A percentile compares a stretch with the other conserved stretches of the same genome.
Evolutionary conservation across 1,140 invertebrate genomes (phyloP).

Genomic region (Lepidotrigona ventralis): DNA sequence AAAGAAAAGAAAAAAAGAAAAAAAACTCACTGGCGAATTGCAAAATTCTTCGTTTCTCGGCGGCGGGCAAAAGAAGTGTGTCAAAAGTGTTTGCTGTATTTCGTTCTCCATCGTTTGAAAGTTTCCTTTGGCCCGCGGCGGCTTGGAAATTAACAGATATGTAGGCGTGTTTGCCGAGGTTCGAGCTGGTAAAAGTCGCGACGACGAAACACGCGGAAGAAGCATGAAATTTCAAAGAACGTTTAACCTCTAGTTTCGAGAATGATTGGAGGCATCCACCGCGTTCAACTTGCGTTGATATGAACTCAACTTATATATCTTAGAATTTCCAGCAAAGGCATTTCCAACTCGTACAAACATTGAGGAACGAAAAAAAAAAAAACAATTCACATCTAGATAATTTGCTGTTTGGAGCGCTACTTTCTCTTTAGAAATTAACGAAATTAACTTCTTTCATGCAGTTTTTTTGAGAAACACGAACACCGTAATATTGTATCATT

Average conservation of each 20-base stretch:
- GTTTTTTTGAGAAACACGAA: too few relatives aligned
- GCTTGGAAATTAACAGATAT: conserved; percentile 41
- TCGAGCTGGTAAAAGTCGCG: conserved; percentile 8
- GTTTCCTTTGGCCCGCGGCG: conserved; percentile 33
- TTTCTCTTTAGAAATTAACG: too few relatives aligned
- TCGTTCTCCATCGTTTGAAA: conserved; percentile 31
- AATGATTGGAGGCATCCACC: background rate
- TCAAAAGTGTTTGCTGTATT: conserved; percentile 40
- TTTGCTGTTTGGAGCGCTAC: background rate
- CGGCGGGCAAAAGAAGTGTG: background rate
- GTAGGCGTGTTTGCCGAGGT: conserved; percentile 37
- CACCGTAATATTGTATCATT: too few relatives aligned
- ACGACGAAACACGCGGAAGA: conserved; percentile 1
- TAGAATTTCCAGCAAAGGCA: background rate
- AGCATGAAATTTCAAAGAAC: background rate
- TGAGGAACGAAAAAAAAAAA: background rate
- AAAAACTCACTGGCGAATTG: background rate
- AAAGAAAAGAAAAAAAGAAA: too few relatives aligned
- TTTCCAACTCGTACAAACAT: background rate
- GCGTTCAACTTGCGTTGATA: background rate
- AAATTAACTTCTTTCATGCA: too few relatives aligned
- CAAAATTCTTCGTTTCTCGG: background rate
- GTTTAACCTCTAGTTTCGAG: conserved; percentile 4
- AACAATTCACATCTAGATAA: background rate
- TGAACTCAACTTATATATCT: background rate